Percentiles rank a stretch among this genome's conserved stretches.
Conservation (phyloP, 2,888 invertebrate species). For the Nemoura dubitans region DNA sequence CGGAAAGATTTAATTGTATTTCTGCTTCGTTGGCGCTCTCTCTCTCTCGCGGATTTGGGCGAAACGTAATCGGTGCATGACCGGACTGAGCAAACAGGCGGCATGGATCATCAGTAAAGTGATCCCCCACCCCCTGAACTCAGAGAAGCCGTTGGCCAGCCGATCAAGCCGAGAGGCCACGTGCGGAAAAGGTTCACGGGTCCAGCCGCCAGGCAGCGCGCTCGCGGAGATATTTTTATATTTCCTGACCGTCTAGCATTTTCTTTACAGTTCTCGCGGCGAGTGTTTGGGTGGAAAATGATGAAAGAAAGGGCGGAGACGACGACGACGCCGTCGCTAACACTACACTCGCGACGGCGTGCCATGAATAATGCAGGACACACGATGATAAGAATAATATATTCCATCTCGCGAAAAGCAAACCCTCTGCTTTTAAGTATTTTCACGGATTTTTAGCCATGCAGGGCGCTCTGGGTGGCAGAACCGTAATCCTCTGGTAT, state of each 20-base stretch:
- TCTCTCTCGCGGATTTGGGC: background rate
- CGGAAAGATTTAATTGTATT: background rate
- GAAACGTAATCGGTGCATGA: background rate
- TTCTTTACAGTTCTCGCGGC: slow-evolving; percentile 1
- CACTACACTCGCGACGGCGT: background rate
- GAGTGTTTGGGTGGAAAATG: background rate
- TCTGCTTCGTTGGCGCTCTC: background rate
- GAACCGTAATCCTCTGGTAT: background rate
- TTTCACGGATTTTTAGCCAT: slow-evolving; percentile 30
- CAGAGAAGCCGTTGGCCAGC: background rate
- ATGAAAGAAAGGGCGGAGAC: slow-evolving; percentile 13
- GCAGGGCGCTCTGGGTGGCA: background rate
- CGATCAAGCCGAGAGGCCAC: background rate
- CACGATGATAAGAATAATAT: background rate
- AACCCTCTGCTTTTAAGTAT: slow-evolving; percentile 29
- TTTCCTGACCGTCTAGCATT: background rate
- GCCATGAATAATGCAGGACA: slow-evolving; percentile 20
- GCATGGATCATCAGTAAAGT: background rate
- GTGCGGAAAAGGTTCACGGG: background rate
- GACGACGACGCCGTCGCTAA: background rate
- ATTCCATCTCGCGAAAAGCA: background rate
- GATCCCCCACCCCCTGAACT: background rate
- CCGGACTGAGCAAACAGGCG: background rate
- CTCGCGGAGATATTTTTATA: background rate
- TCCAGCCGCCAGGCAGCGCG: too few species aligned